A percentile compares a stretch with the other conserved stretches of the same genome.
Conservation (phyloP, 2,888 invertebrate species). For the Molorchus minor region DNA sequence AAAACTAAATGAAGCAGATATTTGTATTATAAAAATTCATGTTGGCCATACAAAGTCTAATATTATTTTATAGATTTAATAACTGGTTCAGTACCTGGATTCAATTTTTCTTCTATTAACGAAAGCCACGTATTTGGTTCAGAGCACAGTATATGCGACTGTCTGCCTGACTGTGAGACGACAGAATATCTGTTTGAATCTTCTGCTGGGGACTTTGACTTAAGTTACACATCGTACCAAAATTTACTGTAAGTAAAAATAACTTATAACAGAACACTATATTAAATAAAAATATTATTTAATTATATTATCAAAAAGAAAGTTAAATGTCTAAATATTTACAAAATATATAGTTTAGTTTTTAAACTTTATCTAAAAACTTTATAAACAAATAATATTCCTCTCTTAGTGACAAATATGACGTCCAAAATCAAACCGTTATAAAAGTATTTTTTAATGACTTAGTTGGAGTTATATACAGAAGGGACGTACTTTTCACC, state of each 20-base stretch:
- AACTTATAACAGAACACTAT: background rate
- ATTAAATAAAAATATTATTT: background rate
- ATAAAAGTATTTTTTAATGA: slow-evolving; percentile 74
- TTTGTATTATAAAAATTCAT: slow-evolving; percentile 9
- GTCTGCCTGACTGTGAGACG: slow-evolving; percentile 72
- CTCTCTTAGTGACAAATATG: slow-evolving; percentile 53
- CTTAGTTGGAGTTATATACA: slow-evolving; percentile 72
- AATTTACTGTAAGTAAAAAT: slow-evolving; percentile 42
- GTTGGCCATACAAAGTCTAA: background rate
- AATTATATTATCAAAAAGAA: background rate
- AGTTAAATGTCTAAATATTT: background rate
- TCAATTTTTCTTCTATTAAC: slow-evolving; percentile 40
- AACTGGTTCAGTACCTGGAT: slow-evolving; percentile 62
- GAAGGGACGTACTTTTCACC: slow-evolving; percentile 72
- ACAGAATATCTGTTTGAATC: slow-evolving; percentile 71
- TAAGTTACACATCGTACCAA: slow-evolving; percentile 42
- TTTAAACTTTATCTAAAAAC: slow-evolving; percentile 4
- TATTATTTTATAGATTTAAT: slow-evolving; percentile 40
- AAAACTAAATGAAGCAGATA: background rate
- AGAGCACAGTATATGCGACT: slow-evolving; percentile 60
- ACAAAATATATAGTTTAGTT: background rate
- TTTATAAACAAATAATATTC: slow-evolving; percentile 2
- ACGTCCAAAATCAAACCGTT: slow-evolving; percentile 66
- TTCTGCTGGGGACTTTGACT: slow-evolving; percentile 61
- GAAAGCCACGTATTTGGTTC: slow-evolving; percentile 22